Percentiles rank a stretch among this genome's conserved stretches.
Conservation (phyloP, 2,113 vertebrate species). For the Misgurnus mizolepis region DNA sequence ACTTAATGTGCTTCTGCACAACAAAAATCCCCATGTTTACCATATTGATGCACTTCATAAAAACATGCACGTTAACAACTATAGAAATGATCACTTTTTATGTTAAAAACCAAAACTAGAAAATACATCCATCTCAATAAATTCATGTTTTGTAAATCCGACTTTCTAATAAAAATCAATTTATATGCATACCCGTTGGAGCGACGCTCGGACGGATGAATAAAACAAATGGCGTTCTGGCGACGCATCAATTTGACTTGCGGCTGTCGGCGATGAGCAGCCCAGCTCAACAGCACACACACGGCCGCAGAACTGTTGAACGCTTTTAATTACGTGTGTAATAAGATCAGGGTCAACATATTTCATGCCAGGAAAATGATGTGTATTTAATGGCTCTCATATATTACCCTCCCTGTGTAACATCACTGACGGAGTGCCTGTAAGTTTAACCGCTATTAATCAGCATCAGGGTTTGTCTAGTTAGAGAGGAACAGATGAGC, state of each 20-base stretch:
- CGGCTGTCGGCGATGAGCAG: constrained; percentile 66
- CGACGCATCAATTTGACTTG: constrained; percentile 68
- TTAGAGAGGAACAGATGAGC: constrained; percentile 82
- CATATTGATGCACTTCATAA: constrained; percentile 10
- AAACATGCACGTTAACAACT: neutral
- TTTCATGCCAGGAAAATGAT: constrained; percentile 85
- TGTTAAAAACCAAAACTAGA: neutral
- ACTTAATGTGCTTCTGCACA: no score
- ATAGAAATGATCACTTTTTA: neutral
- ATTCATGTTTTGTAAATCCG: constrained; percentile 20
- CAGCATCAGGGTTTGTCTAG: constrained; percentile 84
- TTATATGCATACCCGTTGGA: constrained; percentile 68
- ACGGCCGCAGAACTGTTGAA: constrained; percentile 74
- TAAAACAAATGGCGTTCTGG: constrained; percentile 70
- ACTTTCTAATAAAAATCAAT: constrained; percentile 67
- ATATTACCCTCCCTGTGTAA: constrained; percentile 81
- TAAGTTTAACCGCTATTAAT: constrained; percentile 78
- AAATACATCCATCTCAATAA: constrained; percentile 23
- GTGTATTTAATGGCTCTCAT: constrained; percentile 83
- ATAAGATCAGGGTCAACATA: constrained; percentile 85
- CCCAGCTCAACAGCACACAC: constrained; percentile 55
- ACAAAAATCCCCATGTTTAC: neutral
- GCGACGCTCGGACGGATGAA: constrained; percentile 70
- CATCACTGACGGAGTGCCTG: constrained; percentile 79
- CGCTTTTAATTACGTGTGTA: constrained; percentile 84